These are phyloP conservation scores for Orchesella cincta DNA, from an alignment of 1,140 invertebrate genomes.

Conservation along the genomic window DNA sequence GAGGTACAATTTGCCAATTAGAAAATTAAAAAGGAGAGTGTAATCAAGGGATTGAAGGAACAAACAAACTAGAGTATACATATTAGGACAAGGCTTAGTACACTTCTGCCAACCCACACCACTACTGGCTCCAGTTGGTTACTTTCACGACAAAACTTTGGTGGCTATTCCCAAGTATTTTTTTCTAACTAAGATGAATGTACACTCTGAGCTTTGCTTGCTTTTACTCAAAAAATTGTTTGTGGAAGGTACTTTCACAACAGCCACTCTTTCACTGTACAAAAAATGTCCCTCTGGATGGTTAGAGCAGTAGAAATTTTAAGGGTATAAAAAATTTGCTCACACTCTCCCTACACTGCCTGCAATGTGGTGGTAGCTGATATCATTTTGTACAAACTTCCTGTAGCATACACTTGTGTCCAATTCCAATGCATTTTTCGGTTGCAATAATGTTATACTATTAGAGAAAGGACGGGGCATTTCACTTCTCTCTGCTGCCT, in stretches of 20 bases:
- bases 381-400: neutral
- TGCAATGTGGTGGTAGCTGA: neutral
- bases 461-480: neutral
- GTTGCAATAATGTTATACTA: slow-evolving; percentile 9
- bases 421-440: slow-evolving; percentile 7
- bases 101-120: too few species aligned
- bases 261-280: neutral
- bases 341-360: neutral
- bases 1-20: neutral
- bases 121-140: slow-evolving; percentile 12
- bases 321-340: neutral
- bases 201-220: neutral
- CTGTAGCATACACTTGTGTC: neutral
- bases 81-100: neutral
- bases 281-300: neutral
- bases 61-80: neutral
- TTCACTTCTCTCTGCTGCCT: neutral
- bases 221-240: neutral
- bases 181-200: neutral
- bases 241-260: neutral
- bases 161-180: neutral
- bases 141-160: neutral
- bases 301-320: neutral
- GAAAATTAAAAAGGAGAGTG: neutral
- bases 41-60: neutral